Evolutionary conservation across 2,888 invertebrate species (phyloP).

Genomic region (Pheosia tremula): DNA sequence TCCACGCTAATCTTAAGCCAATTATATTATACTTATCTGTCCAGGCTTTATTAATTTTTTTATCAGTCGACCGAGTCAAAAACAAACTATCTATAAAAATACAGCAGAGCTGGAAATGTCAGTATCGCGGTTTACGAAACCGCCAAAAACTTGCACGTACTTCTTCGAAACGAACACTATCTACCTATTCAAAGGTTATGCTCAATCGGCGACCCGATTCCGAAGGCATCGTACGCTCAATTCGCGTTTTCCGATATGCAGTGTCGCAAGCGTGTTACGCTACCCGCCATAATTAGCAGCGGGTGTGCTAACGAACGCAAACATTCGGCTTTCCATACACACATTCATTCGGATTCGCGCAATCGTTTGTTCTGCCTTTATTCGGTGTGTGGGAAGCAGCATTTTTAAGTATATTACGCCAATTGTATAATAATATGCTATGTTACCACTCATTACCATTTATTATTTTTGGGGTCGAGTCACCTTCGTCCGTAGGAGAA

Average conservation of each 20-base stretch:
- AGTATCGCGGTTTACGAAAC: neutral
- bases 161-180: neutral
- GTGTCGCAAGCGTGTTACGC: slow-evolving; percentile 3
- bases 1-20: too few species aligned
- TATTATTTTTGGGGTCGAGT: neutral
- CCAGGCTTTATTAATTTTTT: too few species aligned
- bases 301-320: slow-evolving; percentile 26
- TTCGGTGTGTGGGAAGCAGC: slow-evolving; percentile 3
- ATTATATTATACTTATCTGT: too few species aligned
- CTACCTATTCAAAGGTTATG: neutral
- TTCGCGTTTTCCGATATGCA: slow-evolving; percentile 4
- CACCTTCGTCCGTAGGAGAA: too few species aligned
- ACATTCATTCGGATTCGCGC: slow-evolving; percentile 33
- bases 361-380: slow-evolving; percentile 36
- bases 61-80: neutral
- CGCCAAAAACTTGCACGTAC: neutral
- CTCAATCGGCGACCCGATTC: neutral
- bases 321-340: slow-evolving; percentile 41
- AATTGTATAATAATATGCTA: neutral
- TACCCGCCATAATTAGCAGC: slow-evolving; percentile 5
- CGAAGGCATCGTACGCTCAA: slow-evolving; percentile 1
- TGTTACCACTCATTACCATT: neutral
- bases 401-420: neutral
- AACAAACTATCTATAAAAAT: neutral
- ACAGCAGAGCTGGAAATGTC: neutral